Percentiles rank a stretch among this genome's conserved stretches.
Evolutionary conservation across 2,797 vertebrate genomes (phyloP).

Genomic region (Cygnus olor): DNA sequence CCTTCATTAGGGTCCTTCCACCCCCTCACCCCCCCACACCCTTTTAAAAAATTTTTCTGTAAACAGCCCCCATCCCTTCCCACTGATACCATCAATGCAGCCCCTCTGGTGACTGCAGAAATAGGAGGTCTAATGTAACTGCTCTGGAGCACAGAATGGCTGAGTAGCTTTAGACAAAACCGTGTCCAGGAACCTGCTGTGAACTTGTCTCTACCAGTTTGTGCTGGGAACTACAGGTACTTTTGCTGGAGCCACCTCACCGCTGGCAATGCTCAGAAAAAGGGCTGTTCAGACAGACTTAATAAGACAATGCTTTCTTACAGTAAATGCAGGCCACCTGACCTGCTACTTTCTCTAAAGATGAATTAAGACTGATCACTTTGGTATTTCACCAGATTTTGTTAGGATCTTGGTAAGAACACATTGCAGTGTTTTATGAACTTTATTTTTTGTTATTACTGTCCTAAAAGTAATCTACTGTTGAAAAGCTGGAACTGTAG

Average conservation of each 20-base stretch:
- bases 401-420: constrained; percentile 18
- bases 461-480: neutral
- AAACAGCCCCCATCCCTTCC: neutral
- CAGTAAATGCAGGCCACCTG: neutral
- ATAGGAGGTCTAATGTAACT: neutral
- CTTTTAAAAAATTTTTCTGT: no score
- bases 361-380: neutral
- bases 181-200: neutral
- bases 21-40: no score
- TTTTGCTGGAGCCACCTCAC: neutral
- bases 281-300: neutral
- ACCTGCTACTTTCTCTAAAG: neutral
- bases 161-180: constrained; percentile 26
- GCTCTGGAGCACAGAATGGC: neutral
- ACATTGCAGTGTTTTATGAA: neutral
- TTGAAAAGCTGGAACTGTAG: neutral
- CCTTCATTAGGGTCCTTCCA: neutral
- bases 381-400: constrained; percentile 8
- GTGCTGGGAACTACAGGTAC: neutral
- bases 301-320: neutral
- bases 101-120: neutral
- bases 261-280: neutral
- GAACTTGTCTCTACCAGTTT: neutral
- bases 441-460: neutral
- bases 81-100: neutral